Evolutionary conservation across 2,113 vertebrate genomes (phyloP), one percentile per base, ranked within the genome.

Genomic region (Clarias batrachus): DNA sequence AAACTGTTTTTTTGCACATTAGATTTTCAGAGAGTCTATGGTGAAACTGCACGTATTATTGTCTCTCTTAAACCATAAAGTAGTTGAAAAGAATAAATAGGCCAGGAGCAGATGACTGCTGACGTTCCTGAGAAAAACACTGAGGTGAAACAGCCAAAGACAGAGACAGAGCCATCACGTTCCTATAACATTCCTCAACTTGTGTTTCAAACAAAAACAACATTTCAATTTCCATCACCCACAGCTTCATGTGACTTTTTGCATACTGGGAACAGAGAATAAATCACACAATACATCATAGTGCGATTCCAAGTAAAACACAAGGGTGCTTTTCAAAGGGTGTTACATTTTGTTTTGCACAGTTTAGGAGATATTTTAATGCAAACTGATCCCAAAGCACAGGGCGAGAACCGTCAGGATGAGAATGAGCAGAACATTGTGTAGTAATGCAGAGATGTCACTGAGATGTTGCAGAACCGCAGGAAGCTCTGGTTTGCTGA

Each of bases 401-500:
- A 65, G 25, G 6, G 16, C 30, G 25, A 41, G 33, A 65, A 9
- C 14, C 5, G 63, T 56, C 37, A 52, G 19, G 63, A 21, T 27
- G 63, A 68, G 63, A 82, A 82, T 1, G 14, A 79, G 63, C 3
- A 41, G 57, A 85, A 62, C 14, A 57, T 27, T 6, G 54, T 27
- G 52, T 54, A 48, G 76, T 81, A 73, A 82, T 73, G 70, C 23
- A 73, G 79, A 85, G 63, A 87, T 74, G 82, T 16, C 65, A 57
- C 37, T 83, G 77, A 74, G 77, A 88, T 68, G 13, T 85, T 82
- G 89, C 87, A 88, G 85, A 74, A 82, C 71, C 73, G 59, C 68
- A 37, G 41, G 66, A 52, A 52, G 30, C 66, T 81, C 56, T 82
- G 87, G 85, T 87, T 68, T 80, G 25, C 76, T 27, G 79, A 84